Percentiles rank a stretch among this genome's conserved stretches.
These are phyloP conservation scores for Columba livia DNA, from an alignment of 2,113 vertebrate species.

Conservation along the genomic window DNA sequence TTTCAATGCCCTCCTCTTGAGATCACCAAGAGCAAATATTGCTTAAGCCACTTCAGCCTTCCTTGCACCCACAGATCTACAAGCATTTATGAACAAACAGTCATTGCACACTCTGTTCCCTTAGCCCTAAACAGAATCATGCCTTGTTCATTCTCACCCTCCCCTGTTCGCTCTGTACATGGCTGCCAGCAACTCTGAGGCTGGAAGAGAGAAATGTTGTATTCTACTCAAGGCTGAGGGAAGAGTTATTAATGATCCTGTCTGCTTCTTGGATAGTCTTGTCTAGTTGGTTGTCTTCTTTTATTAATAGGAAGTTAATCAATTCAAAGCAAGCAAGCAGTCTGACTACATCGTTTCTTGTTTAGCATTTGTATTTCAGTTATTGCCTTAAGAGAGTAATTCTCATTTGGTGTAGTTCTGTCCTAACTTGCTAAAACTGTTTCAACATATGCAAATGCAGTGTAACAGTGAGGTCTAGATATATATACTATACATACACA, in stretches of 20 bases:
- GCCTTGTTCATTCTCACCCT: neutral
- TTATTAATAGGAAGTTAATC: neutral
- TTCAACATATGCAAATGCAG: neutral
- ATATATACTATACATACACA: neutral
- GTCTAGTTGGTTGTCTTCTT: neutral
- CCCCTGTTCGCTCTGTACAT: neutral
- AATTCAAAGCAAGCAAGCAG: neutral
- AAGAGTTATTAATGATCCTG: neutral
- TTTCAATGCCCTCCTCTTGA: neutral
- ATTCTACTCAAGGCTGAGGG: neutral
- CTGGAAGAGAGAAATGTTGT: neutral
- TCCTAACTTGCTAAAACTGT: neutral
- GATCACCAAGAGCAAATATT: neutral
- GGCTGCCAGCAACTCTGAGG: neutral
- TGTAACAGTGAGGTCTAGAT: neutral
- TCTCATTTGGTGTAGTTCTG: neutral
- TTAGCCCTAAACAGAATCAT: neutral
- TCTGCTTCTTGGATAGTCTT: neutral
- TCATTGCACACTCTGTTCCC: neutral
- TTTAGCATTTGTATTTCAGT: neutral
- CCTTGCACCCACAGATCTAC: neutral
- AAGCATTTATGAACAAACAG: neutral
- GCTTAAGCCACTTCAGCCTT: neutral
- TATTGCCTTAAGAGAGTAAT: neutral
- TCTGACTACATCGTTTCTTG: rapidly evolving